Evolutionary conservation across 1,140 invertebrate species (phyloP).

Genomic region (Drosophila paulistorum): DNA sequence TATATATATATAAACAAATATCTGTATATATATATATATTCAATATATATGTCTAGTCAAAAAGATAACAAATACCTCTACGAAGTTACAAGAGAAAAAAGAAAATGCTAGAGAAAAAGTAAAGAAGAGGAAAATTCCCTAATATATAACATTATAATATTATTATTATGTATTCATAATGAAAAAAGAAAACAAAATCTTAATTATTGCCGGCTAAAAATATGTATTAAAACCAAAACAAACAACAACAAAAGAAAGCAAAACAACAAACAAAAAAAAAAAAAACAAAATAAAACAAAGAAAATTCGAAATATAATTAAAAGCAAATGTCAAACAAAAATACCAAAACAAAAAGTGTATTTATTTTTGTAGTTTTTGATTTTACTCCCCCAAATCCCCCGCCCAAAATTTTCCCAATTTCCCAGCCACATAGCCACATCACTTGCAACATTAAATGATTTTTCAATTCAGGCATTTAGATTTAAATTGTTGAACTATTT

Average conservation of each 20-base stretch:
- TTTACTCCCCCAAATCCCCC: conserved; percentile 1
- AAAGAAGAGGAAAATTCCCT: background rate
- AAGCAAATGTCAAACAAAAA: conserved; percentile 78
- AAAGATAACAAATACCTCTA: conserved; percentile 63
- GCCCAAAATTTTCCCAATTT: too few relatives aligned
- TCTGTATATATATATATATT: background rate
- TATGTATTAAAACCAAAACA: conserved; percentile 58
- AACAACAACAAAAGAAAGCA: conserved; percentile 27
- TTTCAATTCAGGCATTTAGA: background rate
- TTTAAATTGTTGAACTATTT: conserved; percentile 4
- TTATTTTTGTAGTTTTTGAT: conserved; percentile 64
- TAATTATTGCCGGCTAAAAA: conserved; percentile 69
- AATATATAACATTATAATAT: conserved; percentile 27
- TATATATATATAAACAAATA: too few relatives aligned
- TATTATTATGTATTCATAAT: conserved; percentile 68
- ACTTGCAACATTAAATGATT: background rate
- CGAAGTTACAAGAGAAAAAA: conserved; percentile 43
- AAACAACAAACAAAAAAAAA: conserved; percentile 9
- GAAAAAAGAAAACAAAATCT: conserved; percentile 46
- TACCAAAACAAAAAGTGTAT: conserved; percentile 69
- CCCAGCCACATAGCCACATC: background rate
- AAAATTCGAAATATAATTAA: conserved; percentile 78
- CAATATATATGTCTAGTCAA: conserved; percentile 11
- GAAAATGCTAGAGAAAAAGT: background rate
- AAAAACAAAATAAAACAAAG: conserved; percentile 28